phyloP scores from a whole-genome alignment of 2,888 invertebrate genomes.

The Myopa testacea region DNA sequence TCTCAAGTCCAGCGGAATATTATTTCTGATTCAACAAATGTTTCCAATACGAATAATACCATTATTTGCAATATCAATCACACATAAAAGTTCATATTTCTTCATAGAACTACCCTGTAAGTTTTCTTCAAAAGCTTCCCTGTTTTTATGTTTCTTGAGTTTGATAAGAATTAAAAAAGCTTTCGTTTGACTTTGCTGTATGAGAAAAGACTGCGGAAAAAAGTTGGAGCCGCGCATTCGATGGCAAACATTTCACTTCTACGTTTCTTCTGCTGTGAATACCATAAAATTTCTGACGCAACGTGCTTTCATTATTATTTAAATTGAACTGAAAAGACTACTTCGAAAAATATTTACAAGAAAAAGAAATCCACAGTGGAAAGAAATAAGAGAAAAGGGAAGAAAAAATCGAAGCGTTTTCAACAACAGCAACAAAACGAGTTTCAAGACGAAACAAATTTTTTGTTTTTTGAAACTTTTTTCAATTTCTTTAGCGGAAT shows the following conservation, averaged over 20 bases:
- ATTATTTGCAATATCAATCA: too few relatives aligned
- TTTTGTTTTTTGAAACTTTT: constrained; percentile 19
- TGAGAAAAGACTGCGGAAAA: background rate
- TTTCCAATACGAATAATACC: too few relatives aligned
- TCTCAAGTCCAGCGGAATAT: too few relatives aligned
- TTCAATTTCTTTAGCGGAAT: background rate
- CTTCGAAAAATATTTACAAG: background rate
- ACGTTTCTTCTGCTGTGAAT: constrained; percentile 16
- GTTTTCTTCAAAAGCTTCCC: too few relatives aligned
- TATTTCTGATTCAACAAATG: too few relatives aligned
- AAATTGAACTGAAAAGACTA: background rate
- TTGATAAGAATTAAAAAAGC: too few relatives aligned
- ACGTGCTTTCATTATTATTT: constrained; percentile 27
- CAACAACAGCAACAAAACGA: constrained; percentile 12
- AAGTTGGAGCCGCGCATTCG: background rate
- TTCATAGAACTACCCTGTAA: background rate
- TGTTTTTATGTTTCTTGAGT: too few relatives aligned
- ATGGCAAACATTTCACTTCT: constrained; percentile 17
- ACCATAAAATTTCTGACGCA: constrained; percentile 27
- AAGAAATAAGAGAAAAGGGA: background rate
- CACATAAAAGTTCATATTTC: background rate
- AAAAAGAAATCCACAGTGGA: background rate
- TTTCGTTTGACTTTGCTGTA: too few relatives aligned
- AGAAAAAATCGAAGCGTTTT: too few relatives aligned
- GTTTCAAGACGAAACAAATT: constrained; percentile 10